Conservation (phyloP, 2,113 vertebrate genomes). For the Melanotaenia duboulayi region DNA sequence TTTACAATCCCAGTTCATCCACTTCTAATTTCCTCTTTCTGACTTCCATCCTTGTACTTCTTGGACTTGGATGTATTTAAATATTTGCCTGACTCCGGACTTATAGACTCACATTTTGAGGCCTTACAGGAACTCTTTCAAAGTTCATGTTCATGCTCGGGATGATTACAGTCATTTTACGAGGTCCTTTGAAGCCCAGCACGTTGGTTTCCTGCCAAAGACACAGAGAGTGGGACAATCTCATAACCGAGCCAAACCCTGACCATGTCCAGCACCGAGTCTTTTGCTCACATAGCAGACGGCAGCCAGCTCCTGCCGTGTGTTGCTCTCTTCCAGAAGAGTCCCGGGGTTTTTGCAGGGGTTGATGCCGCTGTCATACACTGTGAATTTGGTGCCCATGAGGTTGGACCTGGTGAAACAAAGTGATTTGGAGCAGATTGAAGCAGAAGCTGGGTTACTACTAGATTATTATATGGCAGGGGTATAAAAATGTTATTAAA, state of each 20-base stretch:
- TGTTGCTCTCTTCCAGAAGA: constrained; percentile 86
- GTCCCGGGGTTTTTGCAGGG: constrained; percentile 87
- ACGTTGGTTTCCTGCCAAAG: constrained; percentile 93
- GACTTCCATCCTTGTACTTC: no score
- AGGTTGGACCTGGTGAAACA: constrained; percentile 89
- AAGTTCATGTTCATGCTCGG: constrained; percentile 97
- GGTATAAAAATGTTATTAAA: no score
- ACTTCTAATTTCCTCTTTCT: no score
- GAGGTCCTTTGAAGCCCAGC: constrained; percentile 95
- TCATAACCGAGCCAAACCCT: background rate
- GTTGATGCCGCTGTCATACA: constrained; percentile 92
- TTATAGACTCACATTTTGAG: constrained; percentile 87
- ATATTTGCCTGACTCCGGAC: no score
- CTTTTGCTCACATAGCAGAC: constrained; percentile 90
- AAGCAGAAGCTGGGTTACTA: no score
- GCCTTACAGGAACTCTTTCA: constrained; percentile 89
- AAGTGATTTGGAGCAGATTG: no score
- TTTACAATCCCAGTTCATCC: background rate
- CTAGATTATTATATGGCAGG: no score
- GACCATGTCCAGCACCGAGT: background rate
- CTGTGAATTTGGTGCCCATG: constrained; percentile 97
- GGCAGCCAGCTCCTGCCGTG: constrained; percentile 93
- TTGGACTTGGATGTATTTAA: no score
- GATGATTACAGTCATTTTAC: constrained; percentile 98
- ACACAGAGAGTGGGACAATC: background rate